Base-by-base conservation (phyloP, 2,888 invertebrate species). In the Oxystoma pomonae region DNA sequence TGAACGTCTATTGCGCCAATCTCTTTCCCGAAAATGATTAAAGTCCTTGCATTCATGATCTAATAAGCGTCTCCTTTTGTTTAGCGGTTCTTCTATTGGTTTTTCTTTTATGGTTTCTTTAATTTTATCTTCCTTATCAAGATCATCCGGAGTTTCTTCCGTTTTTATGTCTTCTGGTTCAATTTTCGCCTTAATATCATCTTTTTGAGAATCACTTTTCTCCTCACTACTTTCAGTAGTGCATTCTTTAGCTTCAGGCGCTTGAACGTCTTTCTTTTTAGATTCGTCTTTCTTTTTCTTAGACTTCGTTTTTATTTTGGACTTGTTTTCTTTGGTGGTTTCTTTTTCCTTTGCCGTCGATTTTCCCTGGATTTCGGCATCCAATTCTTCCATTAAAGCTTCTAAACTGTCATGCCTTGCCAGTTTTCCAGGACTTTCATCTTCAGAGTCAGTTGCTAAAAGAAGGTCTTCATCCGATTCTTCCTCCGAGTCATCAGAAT, bases 351-450 rank as follows among this genome's bases (percentile, higher is more conserved):
- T 35, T 35, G 3, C 35, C 12, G 3, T 35, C 35, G 3, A 7
- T 35, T 35, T 35, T 35, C 5, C 35, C 35, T 35, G 35, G 68
- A 83, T 83, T 73, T 83, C 83, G 62, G 78, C 77, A 64, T 84
- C 83, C 71, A 84, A 77, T 68, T 84, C 83, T 60, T 82, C 78
- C 80, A 84, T 83, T 35, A 84, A 71, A 1, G 81, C 81, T 63
- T 84, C 84, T 56, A 84, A 74, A 70, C 83, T 84, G 67, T 80
- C 80, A 57, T 82, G 77, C 62, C 82, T 81, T 65, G 81, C 79
- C 21, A 82, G 75, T 69, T 81, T 17, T 12, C 60, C 60, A 74
- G 76, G 58, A 49, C 62, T 61, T 19, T 59, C 66, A 56, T 68
- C 68, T 18, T 67, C 70, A 20, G 67, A 64, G 17, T 63, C 58